phyloP scores from a whole-genome alignment of 2,888 invertebrate species.

The Baronia brevicornis region DNA sequence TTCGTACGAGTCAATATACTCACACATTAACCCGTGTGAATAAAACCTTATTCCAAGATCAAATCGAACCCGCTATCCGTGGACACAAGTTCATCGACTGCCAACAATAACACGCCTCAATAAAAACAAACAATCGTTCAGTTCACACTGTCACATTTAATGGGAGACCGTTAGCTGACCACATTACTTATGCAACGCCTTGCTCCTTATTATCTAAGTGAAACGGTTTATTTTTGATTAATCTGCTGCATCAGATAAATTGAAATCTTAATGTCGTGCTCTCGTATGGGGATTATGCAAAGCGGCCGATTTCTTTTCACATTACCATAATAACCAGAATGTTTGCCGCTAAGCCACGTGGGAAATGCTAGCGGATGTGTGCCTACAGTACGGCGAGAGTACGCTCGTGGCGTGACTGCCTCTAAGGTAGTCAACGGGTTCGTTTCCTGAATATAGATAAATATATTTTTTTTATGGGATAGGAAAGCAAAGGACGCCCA shows the following conservation, averaged over 20 bases:
- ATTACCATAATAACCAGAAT: constrained; percentile 59
- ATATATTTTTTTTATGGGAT: no score
- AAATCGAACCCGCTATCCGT: no score
- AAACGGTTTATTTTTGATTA: background rate
- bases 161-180: constrained; percentile 38
- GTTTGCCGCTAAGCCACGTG: constrained; percentile 52
- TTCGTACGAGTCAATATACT: no score
- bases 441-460: no score
- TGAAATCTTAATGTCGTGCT: constrained; percentile 58
- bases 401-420: constrained; percentile 3
- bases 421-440: background rate
- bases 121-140: constrained; percentile 27
- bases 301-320: constrained; percentile 56
- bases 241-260: constrained; percentile 30
- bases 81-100: background rate
- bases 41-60: no score
- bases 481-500: no score
- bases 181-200: constrained; percentile 11
- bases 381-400: constrained; percentile 15
- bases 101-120: constrained; percentile 17
- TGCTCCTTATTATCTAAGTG: constrained; percentile 19
- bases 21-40: no score
- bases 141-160: constrained; percentile 38
- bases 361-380: constrained; percentile 47
- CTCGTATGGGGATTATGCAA: constrained; percentile 64